Evolutionary conservation across 2,888 invertebrate genomes (phyloP).

Genomic region (Dinocampus coccinellae): DNA sequence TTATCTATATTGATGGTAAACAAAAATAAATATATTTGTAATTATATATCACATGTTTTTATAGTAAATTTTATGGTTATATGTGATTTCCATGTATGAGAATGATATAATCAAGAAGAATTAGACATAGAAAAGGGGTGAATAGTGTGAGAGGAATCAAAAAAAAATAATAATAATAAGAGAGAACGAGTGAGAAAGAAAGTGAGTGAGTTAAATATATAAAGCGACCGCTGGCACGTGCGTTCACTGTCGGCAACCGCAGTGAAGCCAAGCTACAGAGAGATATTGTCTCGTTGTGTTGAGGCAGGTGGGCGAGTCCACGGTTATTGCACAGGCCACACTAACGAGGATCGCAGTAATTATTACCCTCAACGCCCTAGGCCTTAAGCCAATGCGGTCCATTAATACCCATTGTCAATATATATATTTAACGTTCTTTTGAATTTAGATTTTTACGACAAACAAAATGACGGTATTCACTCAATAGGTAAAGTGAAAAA

Average conservation of each 20-base stretch:
- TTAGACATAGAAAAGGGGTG: conserved; percentile 19
- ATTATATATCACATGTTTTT: background rate
- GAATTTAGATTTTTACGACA: conserved; percentile 12
- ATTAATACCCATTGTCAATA: conserved; percentile 41
- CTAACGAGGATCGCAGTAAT: conserved; percentile 63
- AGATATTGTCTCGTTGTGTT: conserved; percentile 51
- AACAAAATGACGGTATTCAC: background rate
- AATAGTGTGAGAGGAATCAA: conserved; percentile 23
- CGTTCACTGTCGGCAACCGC: conserved; percentile 51
- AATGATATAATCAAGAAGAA: conserved; percentile 6
- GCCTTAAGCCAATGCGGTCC: conserved; percentile 47
- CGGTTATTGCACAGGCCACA: conserved; percentile 31
- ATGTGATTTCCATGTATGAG: background rate
- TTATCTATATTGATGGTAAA: background rate
- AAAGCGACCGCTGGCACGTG: conserved; percentile 54
- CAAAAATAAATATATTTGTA: background rate
- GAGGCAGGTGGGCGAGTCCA: conserved; percentile 59
- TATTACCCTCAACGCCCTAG: conserved; percentile 61
- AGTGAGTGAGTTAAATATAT: conserved; percentile 26
- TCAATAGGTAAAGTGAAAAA: background rate
- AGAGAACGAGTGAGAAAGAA: conserved; percentile 12
- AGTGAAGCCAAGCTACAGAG: conserved; percentile 57
- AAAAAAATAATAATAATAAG: no score
- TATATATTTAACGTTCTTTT: background rate
- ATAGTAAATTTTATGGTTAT: background rate